These are phyloP conservation scores for Abscondita cerata DNA, from an alignment of 2,888 invertebrate species.

Conservation along the genomic window DNA sequence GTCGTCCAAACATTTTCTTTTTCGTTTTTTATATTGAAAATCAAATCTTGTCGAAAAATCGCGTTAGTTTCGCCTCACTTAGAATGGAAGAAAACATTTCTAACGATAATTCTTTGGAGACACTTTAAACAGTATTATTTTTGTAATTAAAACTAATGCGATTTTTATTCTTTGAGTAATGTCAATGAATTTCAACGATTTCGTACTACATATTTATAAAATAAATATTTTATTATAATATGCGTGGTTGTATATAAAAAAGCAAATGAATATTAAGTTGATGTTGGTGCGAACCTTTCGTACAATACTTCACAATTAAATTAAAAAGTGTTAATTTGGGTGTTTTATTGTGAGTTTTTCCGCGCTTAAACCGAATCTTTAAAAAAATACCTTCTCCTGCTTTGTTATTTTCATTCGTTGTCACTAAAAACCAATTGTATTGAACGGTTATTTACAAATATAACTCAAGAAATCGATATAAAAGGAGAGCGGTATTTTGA, in stretches of 20 bases:
- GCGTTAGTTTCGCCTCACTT: constrained; percentile 25
- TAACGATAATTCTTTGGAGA: constrained; percentile 12
- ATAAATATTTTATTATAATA: constrained; percentile 47
- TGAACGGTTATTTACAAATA: too few species aligned
- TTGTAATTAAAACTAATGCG: constrained; percentile 28
- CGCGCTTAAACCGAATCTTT: too few species aligned
- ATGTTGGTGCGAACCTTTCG: constrained; percentile 57
- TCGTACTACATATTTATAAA: constrained; percentile 47
- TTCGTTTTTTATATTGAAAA: neutral
- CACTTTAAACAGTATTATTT: constrained; percentile 32
- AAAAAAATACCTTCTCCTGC: too few species aligned
- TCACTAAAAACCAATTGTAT: too few species aligned
- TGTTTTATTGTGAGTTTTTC: constrained; percentile 6
- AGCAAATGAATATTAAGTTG: constrained; percentile 51
- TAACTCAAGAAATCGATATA: too few species aligned
- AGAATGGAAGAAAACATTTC: constrained; percentile 13
- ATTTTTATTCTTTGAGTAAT: constrained; percentile 23
- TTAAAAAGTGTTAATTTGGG: constrained; percentile 11
- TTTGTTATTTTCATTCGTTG: too few species aligned
- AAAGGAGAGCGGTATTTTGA: too few species aligned
- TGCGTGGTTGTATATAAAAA: constrained; percentile 57
- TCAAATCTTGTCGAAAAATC: constrained; percentile 20
- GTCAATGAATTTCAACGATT: constrained; percentile 49
- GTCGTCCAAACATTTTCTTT: constrained; percentile 2
- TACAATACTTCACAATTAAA: constrained; percentile 55